Evolutionary conservation across 2,797 vertebrate species (phyloP).

Genomic region (Gadopsis bispinosus): DNA sequence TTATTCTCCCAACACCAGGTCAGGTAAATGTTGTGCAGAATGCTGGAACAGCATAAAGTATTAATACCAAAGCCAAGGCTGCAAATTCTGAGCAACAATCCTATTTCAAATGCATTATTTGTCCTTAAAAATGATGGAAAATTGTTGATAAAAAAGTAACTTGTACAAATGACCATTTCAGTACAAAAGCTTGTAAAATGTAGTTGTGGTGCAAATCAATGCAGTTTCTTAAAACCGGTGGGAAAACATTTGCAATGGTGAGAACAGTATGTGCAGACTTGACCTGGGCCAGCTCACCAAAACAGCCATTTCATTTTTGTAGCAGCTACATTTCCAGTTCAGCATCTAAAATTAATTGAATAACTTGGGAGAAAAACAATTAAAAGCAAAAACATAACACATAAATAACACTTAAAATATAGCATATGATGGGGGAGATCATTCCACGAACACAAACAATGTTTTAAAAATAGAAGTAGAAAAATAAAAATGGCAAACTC

Average conservation of each 20-base stretch:
- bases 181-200: slow-evolving; percentile 88
- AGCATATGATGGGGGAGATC: slow-evolving; percentile 45
- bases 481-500: slow-evolving; percentile 75
- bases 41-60: slow-evolving; percentile 69
- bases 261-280: slow-evolving; percentile 77
- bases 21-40: slow-evolving; percentile 80
- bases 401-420: slow-evolving; percentile 84
- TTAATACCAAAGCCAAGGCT: slow-evolving; percentile 83
- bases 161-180: slow-evolving; percentile 86
- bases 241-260: slow-evolving; percentile 69
- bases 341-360: slow-evolving; percentile 71
- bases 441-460: slow-evolving; percentile 49
- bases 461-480: slow-evolving; percentile 76
- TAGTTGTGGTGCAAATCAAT: slow-evolving; percentile 82
- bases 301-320: slow-evolving; percentile 76
- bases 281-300: slow-evolving; percentile 76
- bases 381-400: slow-evolving; percentile 62
- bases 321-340: slow-evolving; percentile 88
- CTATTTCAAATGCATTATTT: slow-evolving; percentile 83
- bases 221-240: slow-evolving; percentile 72
- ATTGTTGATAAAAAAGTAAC: slow-evolving; percentile 81
- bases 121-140: slow-evolving; percentile 81
- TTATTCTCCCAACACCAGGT: slow-evolving; percentile 82
- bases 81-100: slow-evolving; percentile 85
- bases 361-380: slow-evolving; percentile 49